Base-by-base conservation (phyloP, 2,113 vertebrate species). In the Phasianus colchicus region DNA sequence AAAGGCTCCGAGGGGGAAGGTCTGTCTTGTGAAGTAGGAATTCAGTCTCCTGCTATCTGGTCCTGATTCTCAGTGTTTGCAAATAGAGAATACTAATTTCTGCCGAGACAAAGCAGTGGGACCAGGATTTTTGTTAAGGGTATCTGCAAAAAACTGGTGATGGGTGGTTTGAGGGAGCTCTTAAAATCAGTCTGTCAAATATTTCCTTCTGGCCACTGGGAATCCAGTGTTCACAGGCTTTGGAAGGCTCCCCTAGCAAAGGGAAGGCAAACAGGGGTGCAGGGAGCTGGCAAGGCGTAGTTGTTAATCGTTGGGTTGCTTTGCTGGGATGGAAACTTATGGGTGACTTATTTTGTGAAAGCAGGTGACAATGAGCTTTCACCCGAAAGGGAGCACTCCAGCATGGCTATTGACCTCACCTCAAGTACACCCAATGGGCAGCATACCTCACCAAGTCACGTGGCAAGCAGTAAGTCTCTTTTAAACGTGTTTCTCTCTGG, bases 281-380 rank as follows among this genome's bases (percentile, higher is more conserved):
- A 29, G 42, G 74, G 83, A 93, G 61, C 3, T 6, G 77, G 66
- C 0, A 0, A n/a, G n/a, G 8, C 4, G 1, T 17, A 6, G 12
- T 19, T 67, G 9, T 52, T 15, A 6, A 8, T 90, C 5, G 12
- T 79, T 63, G 70, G 38, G 72, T 83, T 27, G 25, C 47, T 34
- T 18, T 81, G 38, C 63, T 24, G 91, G 83, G 50, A 45, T 60
- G 81, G 87, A 96, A 73, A 95, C 92, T 96, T 20, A 98, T 2
- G 3, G 72, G 58, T 54, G 29, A 24, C 93, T 92, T 97, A 72
- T 97, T 97, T 96, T 98, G 86, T 97, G 96, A 88, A 93, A 91
- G 89, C 98, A 99, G 99, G 99, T 99, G 99, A 99, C 97, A 98
- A 99, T 98, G 98, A 99, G 97, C 98, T 99, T 98, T 99, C 98